Base-by-base conservation (phyloP, 2,113 vertebrate species). In the Zapornia atra region DNA sequence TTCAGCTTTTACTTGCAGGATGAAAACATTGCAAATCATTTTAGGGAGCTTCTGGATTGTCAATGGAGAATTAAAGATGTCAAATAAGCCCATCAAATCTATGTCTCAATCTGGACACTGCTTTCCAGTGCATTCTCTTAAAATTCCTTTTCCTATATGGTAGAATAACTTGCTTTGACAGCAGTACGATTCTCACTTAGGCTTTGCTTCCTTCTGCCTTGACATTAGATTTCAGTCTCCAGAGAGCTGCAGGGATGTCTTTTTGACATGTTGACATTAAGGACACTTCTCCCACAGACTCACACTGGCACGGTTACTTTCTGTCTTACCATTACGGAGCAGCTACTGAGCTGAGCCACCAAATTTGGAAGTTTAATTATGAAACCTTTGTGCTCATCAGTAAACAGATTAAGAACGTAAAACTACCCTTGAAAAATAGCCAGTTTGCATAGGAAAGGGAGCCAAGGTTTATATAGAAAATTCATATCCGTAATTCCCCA, bases 1-100 rank as follows among this genome's bases (percentile, higher is more conserved):
- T 89, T 97, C 85, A 72, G 96, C 96, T 97, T 95, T 95, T 83
- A 94, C 95, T 94, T 96, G 96, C 93, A 96, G 94, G 88, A 90
- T 33, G 87, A 94, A 96, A 97, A 97, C 92, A 92, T 28, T 86
- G 95, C 92, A 96, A 97, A 97, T 97, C 92, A 97, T 97, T 97
- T 94, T 69, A 90, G 84, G 72, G 94, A 96, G 93, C 97, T 93
- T 96, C 91, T 92, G 87, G 80, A 50, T 63, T 92, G 85, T 81
- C 93, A 86, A 59, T 72, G 89, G 92, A 87, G 91, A 95, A 95
- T 96, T 92, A 95, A 90, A 96, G 92, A 86, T 91, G 90, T 90
- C 95, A 94, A 92, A 95, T 89, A 92, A 95, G 53, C 83, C 90
- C n/a, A 96, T 92, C 91, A 88, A 75, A 89, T 89, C 87, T 88